Conservation (phyloP, 2,888 invertebrate genomes). For the Bugulina stolonifera region DNA sequence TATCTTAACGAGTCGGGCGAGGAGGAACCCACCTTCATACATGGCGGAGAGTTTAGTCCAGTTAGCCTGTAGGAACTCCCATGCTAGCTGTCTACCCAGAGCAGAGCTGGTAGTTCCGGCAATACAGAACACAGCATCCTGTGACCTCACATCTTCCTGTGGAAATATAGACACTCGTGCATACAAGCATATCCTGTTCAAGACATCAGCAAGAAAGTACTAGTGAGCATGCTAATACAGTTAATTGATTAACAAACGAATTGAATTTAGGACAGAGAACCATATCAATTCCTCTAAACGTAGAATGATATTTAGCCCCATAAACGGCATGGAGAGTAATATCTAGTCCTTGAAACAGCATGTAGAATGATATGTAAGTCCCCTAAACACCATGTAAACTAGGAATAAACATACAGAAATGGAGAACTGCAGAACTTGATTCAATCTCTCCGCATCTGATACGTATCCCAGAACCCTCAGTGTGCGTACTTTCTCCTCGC, state of each 20-base stretch:
- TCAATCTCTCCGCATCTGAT: constrained; percentile 65
- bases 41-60: constrained; percentile 70
- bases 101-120: constrained; percentile 76
- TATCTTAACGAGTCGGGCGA: constrained; percentile 72
- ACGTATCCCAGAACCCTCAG: constrained; percentile 76
- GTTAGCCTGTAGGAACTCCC: constrained; percentile 83
- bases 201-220: too few relatives aligned
- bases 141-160: constrained; percentile 82
- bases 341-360: too few relatives aligned
- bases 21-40: constrained; percentile 72
- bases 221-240: too few relatives aligned
- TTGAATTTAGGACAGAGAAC: too few relatives aligned
- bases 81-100: constrained; percentile 76
- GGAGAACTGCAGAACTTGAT: constrained; percentile 61
- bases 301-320: too few relatives aligned
- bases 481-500: constrained; percentile 89
- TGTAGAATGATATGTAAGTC: too few relatives aligned
- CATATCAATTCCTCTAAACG: too few relatives aligned
- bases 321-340: too few relatives aligned
- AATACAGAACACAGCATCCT: constrained; percentile 84
- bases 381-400: too few relatives aligned
- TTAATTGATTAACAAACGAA: too few relatives aligned
- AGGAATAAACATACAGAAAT: constrained; percentile 57
- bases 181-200: too few relatives aligned
- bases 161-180: not conserved